phyloP scores from a whole-genome alignment of 2,113 vertebrate species.

The Eonycteris spelaea region DNA sequence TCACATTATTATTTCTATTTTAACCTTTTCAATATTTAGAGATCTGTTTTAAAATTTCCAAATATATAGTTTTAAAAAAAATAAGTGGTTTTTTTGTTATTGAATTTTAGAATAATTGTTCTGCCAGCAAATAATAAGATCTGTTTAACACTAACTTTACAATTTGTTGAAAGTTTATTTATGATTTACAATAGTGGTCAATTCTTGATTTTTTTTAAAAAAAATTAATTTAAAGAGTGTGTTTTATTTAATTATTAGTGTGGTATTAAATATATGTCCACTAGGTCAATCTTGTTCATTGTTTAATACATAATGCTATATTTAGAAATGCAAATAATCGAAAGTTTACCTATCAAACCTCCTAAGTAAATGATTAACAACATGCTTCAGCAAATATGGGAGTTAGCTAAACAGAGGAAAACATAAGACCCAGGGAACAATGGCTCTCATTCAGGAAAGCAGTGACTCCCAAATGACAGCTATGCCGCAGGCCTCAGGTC shows the following conservation, averaged over 20 bases:
- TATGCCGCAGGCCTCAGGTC: too few relatives aligned
- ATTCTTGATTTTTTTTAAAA: not conserved
- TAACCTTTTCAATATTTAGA: not conserved
- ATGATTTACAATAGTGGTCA: not conserved
- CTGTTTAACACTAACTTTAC: not conserved
- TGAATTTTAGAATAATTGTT: not conserved
- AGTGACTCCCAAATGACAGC: not conserved
- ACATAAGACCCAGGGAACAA: not conserved
- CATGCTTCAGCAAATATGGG: not conserved
- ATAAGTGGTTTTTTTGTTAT: not conserved
- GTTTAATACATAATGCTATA: not conserved
- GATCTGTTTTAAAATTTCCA: not conserved
- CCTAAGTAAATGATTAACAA: not conserved
- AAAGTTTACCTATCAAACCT: not conserved
- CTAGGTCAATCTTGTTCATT: not conserved
- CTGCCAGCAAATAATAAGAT: not conserved
- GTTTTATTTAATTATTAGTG: not conserved
- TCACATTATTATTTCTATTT: not conserved
- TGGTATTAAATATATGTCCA: not conserved
- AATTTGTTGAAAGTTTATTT: not conserved
- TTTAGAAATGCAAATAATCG: not conserved
- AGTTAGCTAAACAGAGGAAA: not conserved
- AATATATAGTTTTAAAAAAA: not conserved
- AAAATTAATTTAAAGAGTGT: not conserved
- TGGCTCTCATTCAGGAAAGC: not conserved